Evolutionary conservation across 2,113 vertebrate species (phyloP).

Genomic region (Rhea pennata): DNA sequence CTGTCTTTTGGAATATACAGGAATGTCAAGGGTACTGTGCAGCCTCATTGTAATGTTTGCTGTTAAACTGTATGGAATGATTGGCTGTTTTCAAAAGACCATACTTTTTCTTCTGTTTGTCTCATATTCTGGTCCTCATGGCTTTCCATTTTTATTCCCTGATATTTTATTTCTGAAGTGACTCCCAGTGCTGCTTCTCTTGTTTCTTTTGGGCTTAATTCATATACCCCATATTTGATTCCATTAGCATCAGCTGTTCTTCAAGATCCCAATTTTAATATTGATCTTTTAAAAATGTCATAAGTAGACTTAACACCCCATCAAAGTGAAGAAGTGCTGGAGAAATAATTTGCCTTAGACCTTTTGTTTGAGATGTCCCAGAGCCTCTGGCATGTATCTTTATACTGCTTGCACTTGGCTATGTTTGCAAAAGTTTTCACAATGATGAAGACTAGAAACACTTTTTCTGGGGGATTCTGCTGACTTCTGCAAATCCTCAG

Average conservation of each 20-base stretch:
- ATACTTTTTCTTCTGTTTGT: not conserved
- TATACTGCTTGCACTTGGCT: not conserved
- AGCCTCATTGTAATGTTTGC: not conserved
- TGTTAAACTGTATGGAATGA: not conserved
- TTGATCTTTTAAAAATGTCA: not conserved
- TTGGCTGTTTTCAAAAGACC: not conserved
- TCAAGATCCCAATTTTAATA: not conserved
- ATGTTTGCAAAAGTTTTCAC: not conserved
- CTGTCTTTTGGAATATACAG: not conserved
- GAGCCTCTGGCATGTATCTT: not conserved
- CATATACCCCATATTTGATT: not conserved
- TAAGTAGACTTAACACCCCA: not conserved
- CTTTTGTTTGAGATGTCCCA: not conserved
- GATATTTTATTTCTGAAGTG: not conserved
- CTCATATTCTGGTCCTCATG: not conserved
- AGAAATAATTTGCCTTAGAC: not conserved
- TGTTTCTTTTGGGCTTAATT: not conserved
- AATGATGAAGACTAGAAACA: not conserved
- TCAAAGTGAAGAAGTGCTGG: not conserved
- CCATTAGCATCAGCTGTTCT: not conserved
- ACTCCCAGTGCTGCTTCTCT: not conserved
- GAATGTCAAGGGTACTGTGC: not conserved
- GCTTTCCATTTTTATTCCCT: not conserved
- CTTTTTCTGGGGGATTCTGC: not conserved
- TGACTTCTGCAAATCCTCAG: not conserved